phyloP scores from a whole-genome alignment of 2,113 vertebrate genomes.

The Hydrolagus affinis region DNA sequence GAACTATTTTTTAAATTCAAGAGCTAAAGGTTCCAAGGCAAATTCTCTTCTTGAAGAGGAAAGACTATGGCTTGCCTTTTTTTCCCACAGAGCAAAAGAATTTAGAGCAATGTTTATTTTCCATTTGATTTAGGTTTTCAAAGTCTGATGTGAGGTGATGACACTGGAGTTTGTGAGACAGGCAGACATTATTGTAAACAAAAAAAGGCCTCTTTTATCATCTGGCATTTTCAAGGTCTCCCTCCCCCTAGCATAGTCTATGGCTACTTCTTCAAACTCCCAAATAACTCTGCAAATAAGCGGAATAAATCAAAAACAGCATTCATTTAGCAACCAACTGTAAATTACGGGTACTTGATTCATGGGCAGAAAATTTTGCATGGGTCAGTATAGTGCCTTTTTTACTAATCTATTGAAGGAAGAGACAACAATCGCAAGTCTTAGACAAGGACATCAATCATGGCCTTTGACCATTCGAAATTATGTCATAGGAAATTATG shows the following conservation, averaged over 20 bases:
- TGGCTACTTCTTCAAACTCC: not conserved
- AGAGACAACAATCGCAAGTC: not conserved
- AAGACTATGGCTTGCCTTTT: not conserved
- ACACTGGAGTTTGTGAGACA: conserved; percentile 3
- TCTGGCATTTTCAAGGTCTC: not conserved
- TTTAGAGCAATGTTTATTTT: conserved; percentile 29
- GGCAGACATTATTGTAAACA: conserved; percentile 14
- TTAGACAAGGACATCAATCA: not conserved
- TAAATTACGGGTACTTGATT: not conserved
- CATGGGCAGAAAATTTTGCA: not conserved
- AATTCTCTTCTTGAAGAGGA: conserved; percentile 6
- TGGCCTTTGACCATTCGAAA: not conserved
- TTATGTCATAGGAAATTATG: no score
- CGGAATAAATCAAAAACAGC: not conserved
- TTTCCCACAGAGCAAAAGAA: conserved; percentile 22
- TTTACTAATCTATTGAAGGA: not conserved
- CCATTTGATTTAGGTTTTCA: conserved; percentile 21
- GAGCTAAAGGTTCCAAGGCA: conserved; percentile 15
- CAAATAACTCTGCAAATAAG: no score
- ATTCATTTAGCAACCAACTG: not conserved
- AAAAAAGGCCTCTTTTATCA: not conserved
- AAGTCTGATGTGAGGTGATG: not conserved
- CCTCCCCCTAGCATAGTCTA: not conserved
- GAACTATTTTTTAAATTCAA: conserved; percentile 28
- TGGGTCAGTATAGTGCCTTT: not conserved